phyloP scores from a whole-genome alignment of 2,797 vertebrate genomes.

The Alfaro cultratus region DNA sequence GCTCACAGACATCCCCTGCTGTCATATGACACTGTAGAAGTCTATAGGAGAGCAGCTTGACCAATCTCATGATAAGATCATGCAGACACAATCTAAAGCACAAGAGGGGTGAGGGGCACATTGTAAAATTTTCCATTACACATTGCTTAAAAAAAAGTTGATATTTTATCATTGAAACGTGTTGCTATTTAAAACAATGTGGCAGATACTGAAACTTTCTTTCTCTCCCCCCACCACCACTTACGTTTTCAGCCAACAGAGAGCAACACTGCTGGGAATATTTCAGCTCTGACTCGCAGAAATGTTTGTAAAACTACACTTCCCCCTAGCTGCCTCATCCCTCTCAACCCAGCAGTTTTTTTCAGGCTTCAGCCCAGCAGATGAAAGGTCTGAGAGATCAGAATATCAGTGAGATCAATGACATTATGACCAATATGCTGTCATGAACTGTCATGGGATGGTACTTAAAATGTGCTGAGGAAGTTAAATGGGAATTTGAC shows the following conservation, averaged over 20 bases:
- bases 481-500: neutral
- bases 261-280: constrained; percentile 1
- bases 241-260: neutral
- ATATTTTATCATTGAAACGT: neutral
- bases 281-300: constrained; percentile 12
- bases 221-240: neutral
- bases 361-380: neutral
- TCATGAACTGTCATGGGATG: neutral
- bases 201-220: constrained; percentile 7
- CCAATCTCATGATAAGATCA: too few relatives aligned
- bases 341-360: neutral
- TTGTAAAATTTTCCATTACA: too few relatives aligned
- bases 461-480: neutral
- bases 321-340: constrained; percentile 16
- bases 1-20: too few relatives aligned
- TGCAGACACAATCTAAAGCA: too few relatives aligned
- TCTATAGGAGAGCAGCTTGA: too few relatives aligned
- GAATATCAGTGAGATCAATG: neutral
- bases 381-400: neutral
- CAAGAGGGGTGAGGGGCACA: too few relatives aligned
- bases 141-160: neutral
- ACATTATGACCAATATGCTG: too few relatives aligned
- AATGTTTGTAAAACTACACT: constrained; percentile 15
- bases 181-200: neutral
- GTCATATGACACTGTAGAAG: too few relatives aligned